A percentile compares a stretch with the other conserved stretches of the same genome.
Evolutionary conservation across 2,113 vertebrate genomes (phyloP).

Genomic region (Sapayoa aenigma): DNA sequence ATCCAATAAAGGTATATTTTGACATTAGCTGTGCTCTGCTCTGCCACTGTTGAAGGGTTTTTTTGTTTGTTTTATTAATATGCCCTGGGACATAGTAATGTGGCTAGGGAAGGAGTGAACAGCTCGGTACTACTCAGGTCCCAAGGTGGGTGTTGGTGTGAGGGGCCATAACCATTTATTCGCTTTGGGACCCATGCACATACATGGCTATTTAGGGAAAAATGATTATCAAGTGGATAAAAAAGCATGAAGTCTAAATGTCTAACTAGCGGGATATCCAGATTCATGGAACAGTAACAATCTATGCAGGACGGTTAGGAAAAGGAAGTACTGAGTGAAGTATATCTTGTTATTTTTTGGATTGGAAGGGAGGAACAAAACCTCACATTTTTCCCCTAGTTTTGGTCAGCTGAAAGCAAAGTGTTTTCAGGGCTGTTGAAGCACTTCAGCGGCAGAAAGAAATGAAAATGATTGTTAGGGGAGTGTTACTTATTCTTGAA

Average conservation of each 20-base stretch:
- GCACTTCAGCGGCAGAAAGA: background rate
- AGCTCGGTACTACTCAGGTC: background rate
- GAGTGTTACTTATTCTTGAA: background rate
- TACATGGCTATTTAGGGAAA: background rate
- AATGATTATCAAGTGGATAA: background rate
- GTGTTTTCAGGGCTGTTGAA: background rate
- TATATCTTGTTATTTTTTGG: background rate
- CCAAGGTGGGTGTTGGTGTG: rapidly evolving
- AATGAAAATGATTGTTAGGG: background rate
- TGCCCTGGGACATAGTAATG: background rate
- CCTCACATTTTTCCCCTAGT: rapidly evolving
- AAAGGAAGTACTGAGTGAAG: background rate
- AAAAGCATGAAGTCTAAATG: background rate
- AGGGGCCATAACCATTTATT: background rate
- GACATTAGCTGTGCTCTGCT: background rate
- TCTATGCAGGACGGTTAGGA: background rate
- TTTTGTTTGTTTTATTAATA: background rate
- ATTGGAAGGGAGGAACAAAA: background rate
- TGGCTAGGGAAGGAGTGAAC: background rate
- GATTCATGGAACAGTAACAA: background rate
- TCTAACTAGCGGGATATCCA: background rate
- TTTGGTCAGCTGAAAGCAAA: background rate
- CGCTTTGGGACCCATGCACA: background rate
- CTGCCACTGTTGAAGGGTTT: background rate
- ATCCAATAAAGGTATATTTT: background rate